Base-by-base conservation (phyloP, 1,140 invertebrate species). In the Gryon sp. region DNA sequence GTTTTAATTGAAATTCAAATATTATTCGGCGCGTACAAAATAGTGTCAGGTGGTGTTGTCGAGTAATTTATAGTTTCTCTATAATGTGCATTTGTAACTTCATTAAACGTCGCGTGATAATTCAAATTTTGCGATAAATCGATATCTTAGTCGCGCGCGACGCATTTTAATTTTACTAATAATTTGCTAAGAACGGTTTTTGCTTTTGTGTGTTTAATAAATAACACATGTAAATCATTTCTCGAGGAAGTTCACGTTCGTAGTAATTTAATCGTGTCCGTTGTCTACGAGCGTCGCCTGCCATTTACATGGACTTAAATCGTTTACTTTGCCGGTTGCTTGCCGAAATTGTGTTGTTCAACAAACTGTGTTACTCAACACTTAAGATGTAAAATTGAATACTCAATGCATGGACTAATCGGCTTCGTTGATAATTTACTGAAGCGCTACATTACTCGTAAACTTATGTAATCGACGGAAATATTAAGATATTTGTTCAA, bases 1-100 rank as follows among this genome's bases (percentile, higher is more conserved):
- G 34, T 45, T 75, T 75, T 75, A 75, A 75, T 68, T 75, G 72
- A 75, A 75, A 75, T 75, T 75, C 63, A 75, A 68, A 75, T 68
- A 75, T 68, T 75, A 75, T 68, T 75, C 72, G 60, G 30, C 62
- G 41, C 53, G 63, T 48, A 57, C 48, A 28, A 75, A 68, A 68
- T 63, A 66, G 70, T 41, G 62, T 40, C 52, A 65, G 53, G 32
- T 68, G 69, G 12, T 41, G 57, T 3, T 52, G 60, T 36, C 9
- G 16, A 45, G 62, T 75, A 75, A 75, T 75, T 75, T 75, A 75
- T 66, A 32, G 70, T 62, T 62, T 32, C 52, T 57, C 32, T 43
- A 43, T 73, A 59, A 52, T 43, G 50, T 45, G 12, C 68, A 36
- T 50, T 73, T 45, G 60, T 60, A 53, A 66, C 70, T 66, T 66